Base-by-base conservation (phyloP, 1,140 invertebrate species). In the Leptinotarsa defecta region DNA sequence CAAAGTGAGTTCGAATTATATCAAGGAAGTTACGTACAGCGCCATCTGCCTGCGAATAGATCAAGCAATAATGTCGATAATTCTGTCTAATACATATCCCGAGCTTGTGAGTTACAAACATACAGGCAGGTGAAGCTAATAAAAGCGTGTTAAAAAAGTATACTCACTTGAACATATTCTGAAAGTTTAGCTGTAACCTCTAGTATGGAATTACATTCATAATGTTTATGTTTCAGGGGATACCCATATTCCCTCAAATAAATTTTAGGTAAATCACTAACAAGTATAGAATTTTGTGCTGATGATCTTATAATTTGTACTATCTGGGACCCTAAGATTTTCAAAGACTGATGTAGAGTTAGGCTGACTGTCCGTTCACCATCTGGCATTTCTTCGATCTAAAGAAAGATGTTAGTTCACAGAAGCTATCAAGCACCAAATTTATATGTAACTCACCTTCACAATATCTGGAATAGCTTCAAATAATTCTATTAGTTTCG, bases 401-500 rank as follows among this genome's bases (percentile, higher is more conserved):
- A 77, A 27, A 65, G 11, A 65, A 65, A 65, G 11, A 65, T 65
- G 2, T 5, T 62, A 13, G 61, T 72, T 68, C 5, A 34, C 19
- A 65, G 19, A 64, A 73, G 3, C 17, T 70, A 2, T n/a, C 69
- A 69, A 73, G 20, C 20, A 73, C 4, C n/a, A 19, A n/a, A 6
- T 15, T 19, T n/a, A 19, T 68, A 27, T 6, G 1, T 27, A 43
- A 43, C 79, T 83, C 83, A 94, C 91, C 84, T 94, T 90, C 8
- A 98, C 91, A 15, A 94, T 89, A 65, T 97, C 92, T 0, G 96
- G 93, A 81, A 98, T 94, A 27, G 95, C 91, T 85, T 98, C 95
- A 87, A 99, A 95, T 6, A 99, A 86, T 84, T 98, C 96, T 20
- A 94, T 93, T 4, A 99, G 88, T 86, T 98, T 97, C 0, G 93